Percentiles rank a stretch among this genome's conserved stretches.
These are phyloP conservation scores for Mormyrus proboscirostris DNA, from an alignment of 2,797 vertebrate species.

Conservation along the genomic window DNA sequence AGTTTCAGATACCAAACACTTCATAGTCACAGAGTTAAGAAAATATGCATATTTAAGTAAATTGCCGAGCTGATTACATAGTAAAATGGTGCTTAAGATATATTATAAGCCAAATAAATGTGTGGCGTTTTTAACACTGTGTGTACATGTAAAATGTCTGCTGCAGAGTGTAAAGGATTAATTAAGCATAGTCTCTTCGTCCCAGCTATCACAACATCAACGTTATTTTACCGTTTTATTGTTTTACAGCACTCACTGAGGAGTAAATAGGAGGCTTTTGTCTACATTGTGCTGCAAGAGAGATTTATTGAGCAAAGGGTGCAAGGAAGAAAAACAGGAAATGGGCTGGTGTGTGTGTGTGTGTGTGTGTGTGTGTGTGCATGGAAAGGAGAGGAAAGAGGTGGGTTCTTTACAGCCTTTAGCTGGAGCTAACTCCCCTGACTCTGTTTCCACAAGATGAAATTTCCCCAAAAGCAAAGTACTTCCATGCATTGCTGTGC, in stretches of 20 bases:
- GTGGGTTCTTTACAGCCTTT: not conserved
- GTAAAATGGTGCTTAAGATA: not conserved
- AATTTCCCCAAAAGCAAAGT: not conserved
- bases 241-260: not conserved
- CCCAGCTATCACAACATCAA: not conserved
- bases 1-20: not conserved
- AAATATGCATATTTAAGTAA: not conserved
- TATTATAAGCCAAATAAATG: not conserved
- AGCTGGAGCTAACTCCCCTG: conserved; percentile 7
- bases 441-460: not conserved
- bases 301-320: conserved; percentile 25
- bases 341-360: conserved; percentile 15
- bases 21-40: not conserved
- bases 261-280: not conserved
- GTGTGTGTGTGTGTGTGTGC: conserved; percentile 12
- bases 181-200: not conserved
- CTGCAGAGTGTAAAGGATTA: not conserved
- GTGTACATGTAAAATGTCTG: not conserved
- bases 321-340: conserved; percentile 28
- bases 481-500: not conserved
- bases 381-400: conserved; percentile 15
- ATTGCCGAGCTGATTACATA: not conserved
- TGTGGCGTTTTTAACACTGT: not conserved
- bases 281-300: conserved; percentile 9
- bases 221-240: not conserved